Percentiles rank a stretch among this genome's conserved stretches.
Evolutionary conservation across 2,888 invertebrate species (phyloP).

Genomic region (Lycophotia porphyrea): DNA sequence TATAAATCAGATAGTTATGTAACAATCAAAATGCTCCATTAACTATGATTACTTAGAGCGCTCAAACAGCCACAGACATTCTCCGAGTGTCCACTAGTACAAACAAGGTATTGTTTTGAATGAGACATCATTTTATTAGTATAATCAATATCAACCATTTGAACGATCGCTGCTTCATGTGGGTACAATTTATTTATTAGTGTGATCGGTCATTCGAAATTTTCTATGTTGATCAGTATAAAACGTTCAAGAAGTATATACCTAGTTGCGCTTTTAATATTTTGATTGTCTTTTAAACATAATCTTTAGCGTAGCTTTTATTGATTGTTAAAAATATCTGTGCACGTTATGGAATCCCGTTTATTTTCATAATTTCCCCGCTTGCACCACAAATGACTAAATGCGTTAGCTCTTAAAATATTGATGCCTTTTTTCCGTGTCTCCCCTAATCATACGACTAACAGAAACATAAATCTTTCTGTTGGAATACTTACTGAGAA

Average conservation of each 20-base stretch:
- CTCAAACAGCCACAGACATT: constrained; percentile 49
- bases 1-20: constrained; percentile 64
- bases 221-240: constrained; percentile 2
- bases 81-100: constrained; percentile 33
- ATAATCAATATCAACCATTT: constrained; percentile 44
- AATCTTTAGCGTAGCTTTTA: not conserved
- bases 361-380: not conserved
- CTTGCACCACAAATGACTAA: not conserved
- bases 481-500: not conserved
- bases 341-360: not conserved
- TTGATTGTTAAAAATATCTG: not conserved
- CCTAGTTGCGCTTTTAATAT: not conserved
- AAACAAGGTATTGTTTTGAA: constrained; percentile 57
- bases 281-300: not conserved
- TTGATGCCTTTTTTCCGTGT: not conserved
- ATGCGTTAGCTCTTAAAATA: not conserved
- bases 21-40: constrained; percentile 63
- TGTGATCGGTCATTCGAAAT: constrained; percentile 1
- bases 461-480: not conserved
- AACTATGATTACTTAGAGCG: constrained; percentile 44
- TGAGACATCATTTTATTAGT: constrained; percentile 50
- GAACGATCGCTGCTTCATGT: constrained; percentile 22
- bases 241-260: not conserved
- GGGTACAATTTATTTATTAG: constrained; percentile 11
- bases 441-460: not conserved